phyloP scores from a whole-genome alignment of 2,797 vertebrate species.

The Cottoperca gobio region DNA sequence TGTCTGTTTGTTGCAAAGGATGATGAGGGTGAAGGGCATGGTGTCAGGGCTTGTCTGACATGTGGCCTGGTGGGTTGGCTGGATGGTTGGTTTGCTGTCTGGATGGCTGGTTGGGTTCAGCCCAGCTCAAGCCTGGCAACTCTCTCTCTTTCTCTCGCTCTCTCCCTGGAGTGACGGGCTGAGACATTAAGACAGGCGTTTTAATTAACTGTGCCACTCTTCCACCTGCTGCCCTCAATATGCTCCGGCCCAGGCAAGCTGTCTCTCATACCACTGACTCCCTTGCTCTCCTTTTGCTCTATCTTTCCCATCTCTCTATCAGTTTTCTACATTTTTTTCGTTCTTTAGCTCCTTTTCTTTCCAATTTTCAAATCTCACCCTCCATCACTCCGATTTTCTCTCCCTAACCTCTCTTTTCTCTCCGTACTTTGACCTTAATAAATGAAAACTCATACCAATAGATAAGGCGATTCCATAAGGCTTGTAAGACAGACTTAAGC shows the following conservation, averaged over 20 bases:
- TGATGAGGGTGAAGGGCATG: constrained; percentile 77
- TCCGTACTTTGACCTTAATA: constrained; percentile 75
- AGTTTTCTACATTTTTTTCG: constrained; percentile 32
- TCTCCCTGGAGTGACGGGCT: constrained; percentile 81
- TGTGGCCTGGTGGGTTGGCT: constrained; percentile 80
- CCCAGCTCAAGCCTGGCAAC: constrained; percentile 77
- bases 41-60: constrained; percentile 84
- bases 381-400: constrained; percentile 50
- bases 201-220: constrained; percentile 86
- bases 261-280: constrained; percentile 76
- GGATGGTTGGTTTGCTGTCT: constrained; percentile 69
- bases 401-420: constrained; percentile 45
- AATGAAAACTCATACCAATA: constrained; percentile 71
- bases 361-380: constrained; percentile 64
- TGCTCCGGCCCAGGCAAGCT: constrained; percentile 82
- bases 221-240: constrained; percentile 87
- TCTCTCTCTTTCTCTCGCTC: constrained; percentile 45
- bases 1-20: constrained; percentile 49
- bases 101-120: constrained; percentile 73
- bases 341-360: constrained; percentile 48
- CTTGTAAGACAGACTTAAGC: constrained; percentile 78
- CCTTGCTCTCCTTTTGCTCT: constrained; percentile 67
- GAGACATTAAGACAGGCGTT: constrained; percentile 85
- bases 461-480: constrained; percentile 72
- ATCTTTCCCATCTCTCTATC: constrained; percentile 56